Evolutionary conservation across 2,888 invertebrate genomes (phyloP), one percentile per base, ranked within the genome.

Genomic region (Chesias legatella): DNA sequence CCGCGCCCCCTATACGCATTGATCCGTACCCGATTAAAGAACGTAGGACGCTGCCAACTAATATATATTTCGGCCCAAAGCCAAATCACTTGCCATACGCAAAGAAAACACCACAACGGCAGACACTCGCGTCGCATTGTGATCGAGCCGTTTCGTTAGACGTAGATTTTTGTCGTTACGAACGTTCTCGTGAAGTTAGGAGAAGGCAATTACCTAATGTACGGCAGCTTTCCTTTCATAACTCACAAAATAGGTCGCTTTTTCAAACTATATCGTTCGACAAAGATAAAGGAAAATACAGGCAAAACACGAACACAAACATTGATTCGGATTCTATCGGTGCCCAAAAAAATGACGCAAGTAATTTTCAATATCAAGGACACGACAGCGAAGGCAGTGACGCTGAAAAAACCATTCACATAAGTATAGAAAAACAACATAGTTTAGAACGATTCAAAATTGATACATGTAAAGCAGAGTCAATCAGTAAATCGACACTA

Each of bases 371-470:
- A 48, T 89, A 88, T 61, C 88, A 89, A 54, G 86, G 88, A n/a
- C 89, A 90, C 57, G 88, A 89, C 24, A 89, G 89, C 48, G 88
- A 88, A 40, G 75, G 80, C 22, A 90, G 89, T 53, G 79, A 81
- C 44, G 86, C 85, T 28, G 88, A 89, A 68, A 88, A 88, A 1
- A 89, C 89, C 32, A 88, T 90, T 33, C 82, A 89, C 43, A 64
- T 88, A 26, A 86, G 74, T 51, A 70, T 80, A 54, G 83, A 85
- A 6, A 79, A 67, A 50, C 67, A 70, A 50, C 72, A 58, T 34
- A 70, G 60, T 55, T 42, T 56, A 10, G 65, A 73, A 39, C 36
- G 33, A 11, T 57, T 70, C 6, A 54, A 48, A 7, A 42, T 10
- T 10, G 40, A 44, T 6, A 24, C 10, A 7, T 31, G 33, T 35